Evolutionary conservation across 2,888 invertebrate species (phyloP).

Genomic region (Punctoribates punctum): DNA sequence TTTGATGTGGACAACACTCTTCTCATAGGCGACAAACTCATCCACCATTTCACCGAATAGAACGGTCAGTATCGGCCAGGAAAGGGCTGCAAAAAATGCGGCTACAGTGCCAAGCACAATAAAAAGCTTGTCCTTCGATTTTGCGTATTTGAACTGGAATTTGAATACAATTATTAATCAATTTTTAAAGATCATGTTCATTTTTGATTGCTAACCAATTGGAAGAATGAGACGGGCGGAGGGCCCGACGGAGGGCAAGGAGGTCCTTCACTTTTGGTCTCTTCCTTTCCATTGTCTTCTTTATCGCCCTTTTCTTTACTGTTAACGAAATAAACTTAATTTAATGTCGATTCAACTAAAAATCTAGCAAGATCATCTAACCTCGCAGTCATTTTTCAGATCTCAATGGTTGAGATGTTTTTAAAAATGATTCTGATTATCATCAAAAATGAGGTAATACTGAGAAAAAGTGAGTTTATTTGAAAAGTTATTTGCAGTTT

Average conservation of each 20-base stretch:
- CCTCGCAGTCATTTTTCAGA: too few relatives aligned
- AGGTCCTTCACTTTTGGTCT: background rate
- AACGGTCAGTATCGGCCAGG: slow-evolving; percentile 58
- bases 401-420: too few relatives aligned
- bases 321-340: too few relatives aligned
- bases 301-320: too few relatives aligned
- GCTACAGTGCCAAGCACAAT: slow-evolving; percentile 53
- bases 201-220: background rate
- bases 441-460: too few relatives aligned
- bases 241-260: too few relatives aligned
- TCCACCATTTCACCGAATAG: slow-evolving; percentile 60
- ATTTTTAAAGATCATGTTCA: background rate
- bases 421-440: too few relatives aligned
- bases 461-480: too few relatives aligned
- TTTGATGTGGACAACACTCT: background rate
- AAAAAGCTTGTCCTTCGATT: slow-evolving; percentile 51
- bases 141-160: slow-evolving; percentile 53
- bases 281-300: background rate
- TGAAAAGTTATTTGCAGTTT: too few relatives aligned
- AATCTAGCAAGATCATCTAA: too few relatives aligned
- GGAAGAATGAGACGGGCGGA: background rate
- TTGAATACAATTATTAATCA: background rate
- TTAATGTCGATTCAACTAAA: too few relatives aligned
- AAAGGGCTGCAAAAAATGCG: slow-evolving; percentile 56
- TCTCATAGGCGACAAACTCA: slow-evolving; percentile 53